A percentile compares a stretch with the other conserved stretches of the same genome.
Conservation (phyloP, 37 sponge, comb jelly and placozoan genomes). For the Ianthella basta region DNA sequence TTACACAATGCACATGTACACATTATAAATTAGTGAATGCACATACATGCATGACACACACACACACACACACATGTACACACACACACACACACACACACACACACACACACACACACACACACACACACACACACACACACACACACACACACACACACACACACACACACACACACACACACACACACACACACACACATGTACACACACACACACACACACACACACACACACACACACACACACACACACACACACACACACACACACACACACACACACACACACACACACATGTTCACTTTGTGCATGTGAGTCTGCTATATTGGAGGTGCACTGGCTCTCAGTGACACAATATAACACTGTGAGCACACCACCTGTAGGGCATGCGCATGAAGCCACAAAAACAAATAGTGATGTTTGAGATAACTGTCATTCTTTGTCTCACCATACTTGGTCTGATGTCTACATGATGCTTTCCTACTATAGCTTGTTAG, state of each 20-base stretch:
- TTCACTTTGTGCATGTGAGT: no score
- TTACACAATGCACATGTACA: no score
- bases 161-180: conserved; percentile 26
- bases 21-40: no score
- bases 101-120: conserved; percentile 38
- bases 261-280: conserved; percentile 45
- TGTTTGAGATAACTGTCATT: no score
- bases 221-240: conserved; percentile 34
- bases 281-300: conserved; percentile 29
- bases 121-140: conserved; percentile 40
- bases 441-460: no score
- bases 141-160: conserved; percentile 38
- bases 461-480: no score
- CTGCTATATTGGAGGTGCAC: no score
- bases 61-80: conserved; percentile 18
- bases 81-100: conserved; percentile 29
- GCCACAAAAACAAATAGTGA: no score
- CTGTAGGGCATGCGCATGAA: no score
- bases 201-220: conserved; percentile 14
- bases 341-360: no score
- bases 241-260: conserved; percentile 40
- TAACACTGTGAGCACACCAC: no score
- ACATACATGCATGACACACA: not conserved
- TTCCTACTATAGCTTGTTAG: no score
- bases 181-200: conserved; percentile 23